Percentiles rank a stretch among this genome's conserved stretches.
phyloP scores from a whole-genome alignment of 2,888 invertebrate species.

The Papilio demoleus region DNA sequence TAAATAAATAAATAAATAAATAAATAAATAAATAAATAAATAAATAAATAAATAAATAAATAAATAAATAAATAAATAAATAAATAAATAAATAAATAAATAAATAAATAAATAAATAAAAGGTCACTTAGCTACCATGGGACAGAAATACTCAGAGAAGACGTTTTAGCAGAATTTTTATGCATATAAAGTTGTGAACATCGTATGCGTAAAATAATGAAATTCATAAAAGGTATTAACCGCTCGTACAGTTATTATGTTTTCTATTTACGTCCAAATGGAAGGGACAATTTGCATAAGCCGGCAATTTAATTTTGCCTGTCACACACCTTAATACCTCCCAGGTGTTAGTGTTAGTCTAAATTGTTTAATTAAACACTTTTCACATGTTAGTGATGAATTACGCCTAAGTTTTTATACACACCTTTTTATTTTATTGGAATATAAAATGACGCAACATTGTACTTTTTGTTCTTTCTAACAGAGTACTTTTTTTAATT shows the following conservation, averaged over 20 bases:
- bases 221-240: slow-evolving; percentile 15
- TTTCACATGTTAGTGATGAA: background rate
- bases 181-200: background rate
- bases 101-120: too few species aligned
- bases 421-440: background rate
- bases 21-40: too few species aligned
- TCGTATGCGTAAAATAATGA: slow-evolving; percentile 18
- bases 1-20: too few species aligned
- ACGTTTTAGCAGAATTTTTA: background rate
- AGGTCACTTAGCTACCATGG: too few species aligned
- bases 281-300: slow-evolving; percentile 29
- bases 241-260: slow-evolving; percentile 16
- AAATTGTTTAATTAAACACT: slow-evolving; percentile 18
- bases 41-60: too few species aligned
- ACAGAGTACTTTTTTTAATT: too few species aligned
- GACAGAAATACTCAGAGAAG: background rate
- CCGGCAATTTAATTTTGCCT: slow-evolving; percentile 28
- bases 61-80: too few species aligned
- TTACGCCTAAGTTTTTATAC: background rate
- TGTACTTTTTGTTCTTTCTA: too few species aligned
- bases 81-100: too few species aligned
- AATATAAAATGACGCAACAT: too few species aligned
- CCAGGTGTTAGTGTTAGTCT: slow-evolving; percentile 19
- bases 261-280: slow-evolving; percentile 28
- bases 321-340: slow-evolving; percentile 23